Conservation (phyloP, 2,888 invertebrate species). For the Cantharis lateralis region DNA sequence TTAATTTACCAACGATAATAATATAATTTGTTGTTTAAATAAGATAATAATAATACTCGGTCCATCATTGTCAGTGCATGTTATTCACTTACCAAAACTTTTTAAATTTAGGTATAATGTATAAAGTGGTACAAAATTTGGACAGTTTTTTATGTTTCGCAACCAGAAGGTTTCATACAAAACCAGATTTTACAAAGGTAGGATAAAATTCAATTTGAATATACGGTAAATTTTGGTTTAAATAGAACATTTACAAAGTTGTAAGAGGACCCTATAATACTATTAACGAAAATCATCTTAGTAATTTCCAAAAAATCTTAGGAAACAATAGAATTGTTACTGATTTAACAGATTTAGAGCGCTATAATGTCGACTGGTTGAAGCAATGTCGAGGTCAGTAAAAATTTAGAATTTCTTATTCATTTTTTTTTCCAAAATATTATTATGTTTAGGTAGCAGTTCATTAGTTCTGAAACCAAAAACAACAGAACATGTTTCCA, state of each 20-base stretch:
- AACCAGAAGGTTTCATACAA: background rate
- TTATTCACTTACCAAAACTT: background rate
- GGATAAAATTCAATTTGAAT: background rate
- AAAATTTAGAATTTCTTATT: background rate
- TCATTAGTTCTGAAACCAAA: conserved; percentile 84
- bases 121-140: background rate
- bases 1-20: background rate
- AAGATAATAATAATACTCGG: background rate
- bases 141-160: background rate
- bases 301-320: conserved; percentile 68
- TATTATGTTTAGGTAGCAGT: conserved; percentile 69
- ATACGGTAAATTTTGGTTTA: background rate
- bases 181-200: conserved; percentile 31
- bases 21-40: background rate
- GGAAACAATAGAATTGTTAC: conserved; percentile 70
- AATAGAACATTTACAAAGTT: conserved; percentile 65
- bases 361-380: conserved; percentile 88
- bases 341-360: conserved; percentile 74
- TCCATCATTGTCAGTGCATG: background rate
- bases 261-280: conserved; percentile 64
- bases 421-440: background rate
- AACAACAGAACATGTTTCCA: conserved; percentile 83
- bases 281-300: conserved; percentile 64
- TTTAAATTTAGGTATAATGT: background rate
- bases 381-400: conserved; percentile 77